Base-by-base conservation (phyloP, 2,888 invertebrate species). In the Brassicogethes aeneus region DNA sequence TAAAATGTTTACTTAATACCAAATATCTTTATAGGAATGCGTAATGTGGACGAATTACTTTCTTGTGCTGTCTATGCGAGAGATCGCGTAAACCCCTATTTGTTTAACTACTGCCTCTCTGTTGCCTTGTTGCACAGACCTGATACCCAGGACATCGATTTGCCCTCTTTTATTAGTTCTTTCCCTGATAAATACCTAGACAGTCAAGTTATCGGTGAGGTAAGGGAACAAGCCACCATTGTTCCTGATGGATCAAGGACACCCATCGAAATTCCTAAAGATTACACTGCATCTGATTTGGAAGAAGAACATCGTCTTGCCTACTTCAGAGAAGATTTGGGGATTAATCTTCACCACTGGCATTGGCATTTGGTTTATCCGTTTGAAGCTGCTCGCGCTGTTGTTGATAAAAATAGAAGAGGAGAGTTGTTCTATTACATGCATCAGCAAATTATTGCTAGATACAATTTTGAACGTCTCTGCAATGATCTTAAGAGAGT, bases 331-430 rank as follows among this genome's bases (percentile, higher is more conserved):
- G 90, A 90, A 62, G 90, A 89, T 64, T 71, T 88, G 45, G 86
- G 87, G 48, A 73, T 89, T 52, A 89, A 89, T 68, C 77, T 86
- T 38, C 89, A 89, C 63, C 89, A 90, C 62, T 90, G 89, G 88
- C 88, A 89, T 61, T 89, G 88, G 89, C 89, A 90, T 64, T 72
- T 89, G 47, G 87, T 89, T 2, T 89, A 88, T 64, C 88, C 88
- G 0, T 80, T 80, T 62, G 79, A 80, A 47, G 76, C 80, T 0
- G 65, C 74, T 0, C 51, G 51, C 32, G 65, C 69, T 29, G 77
- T 85, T 31, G 83, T 87, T 3, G 71, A 72, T 34, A 86, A 87
- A 60, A 81, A 86, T 58, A 74, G 85, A 36, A 76, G 85, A 14
- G 85, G 86, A 15, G 85, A 85, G 66, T 68, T 86, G 0, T 86